Conservation (phyloP, 2,113 vertebrate species). For the Etia nguti region DNA sequence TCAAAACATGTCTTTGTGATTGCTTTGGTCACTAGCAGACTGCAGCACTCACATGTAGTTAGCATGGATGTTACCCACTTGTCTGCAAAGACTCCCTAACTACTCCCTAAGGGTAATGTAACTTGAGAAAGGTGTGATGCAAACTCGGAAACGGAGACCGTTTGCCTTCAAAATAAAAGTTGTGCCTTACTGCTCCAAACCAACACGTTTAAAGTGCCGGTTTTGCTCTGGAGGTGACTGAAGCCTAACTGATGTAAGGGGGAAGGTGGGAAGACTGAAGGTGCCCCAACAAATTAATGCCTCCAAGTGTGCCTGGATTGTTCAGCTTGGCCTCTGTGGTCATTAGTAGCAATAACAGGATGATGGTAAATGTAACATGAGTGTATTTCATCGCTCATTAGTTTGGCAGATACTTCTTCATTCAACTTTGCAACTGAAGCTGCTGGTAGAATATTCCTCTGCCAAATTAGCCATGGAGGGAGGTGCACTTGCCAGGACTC, state of each 20-base stretch:
- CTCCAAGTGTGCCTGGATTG: not conserved
- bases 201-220: accelerated
- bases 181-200: not conserved
- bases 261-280: too few relatives aligned
- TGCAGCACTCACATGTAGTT: not conserved
- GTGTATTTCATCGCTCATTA: not conserved
- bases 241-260: not conserved
- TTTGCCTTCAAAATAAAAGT: accelerated
- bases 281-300: not conserved
- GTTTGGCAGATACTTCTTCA: not conserved
- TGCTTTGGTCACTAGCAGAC: not conserved
- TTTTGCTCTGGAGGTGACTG: not conserved
- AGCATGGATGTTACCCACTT: not conserved
- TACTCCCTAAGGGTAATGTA: not conserved
- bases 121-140: not conserved
- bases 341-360: accelerated
- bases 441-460: not conserved
- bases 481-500: not conserved
- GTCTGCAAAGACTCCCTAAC: not conserved
- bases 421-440: not conserved
- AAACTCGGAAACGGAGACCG: not conserved
- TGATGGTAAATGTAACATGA: not conserved
- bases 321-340: not conserved
- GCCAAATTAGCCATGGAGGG: not conserved
- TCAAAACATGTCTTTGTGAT: not conserved